Evolutionary conservation across 2,113 vertebrate genomes (phyloP).

Genomic region (Athene cunicularia): DNA sequence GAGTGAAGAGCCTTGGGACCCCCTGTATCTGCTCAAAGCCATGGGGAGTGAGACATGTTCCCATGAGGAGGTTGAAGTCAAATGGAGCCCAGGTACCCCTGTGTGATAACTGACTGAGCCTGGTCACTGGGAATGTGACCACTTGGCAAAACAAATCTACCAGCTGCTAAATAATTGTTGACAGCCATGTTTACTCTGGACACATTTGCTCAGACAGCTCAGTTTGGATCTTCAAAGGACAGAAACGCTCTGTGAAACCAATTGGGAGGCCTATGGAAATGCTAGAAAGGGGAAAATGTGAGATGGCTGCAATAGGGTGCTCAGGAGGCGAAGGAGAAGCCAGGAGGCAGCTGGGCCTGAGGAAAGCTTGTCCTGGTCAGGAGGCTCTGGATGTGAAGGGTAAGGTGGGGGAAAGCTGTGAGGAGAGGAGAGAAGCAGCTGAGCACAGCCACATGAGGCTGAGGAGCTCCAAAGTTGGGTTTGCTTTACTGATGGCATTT

Average conservation of each 20-base stretch:
- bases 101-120: not conserved
- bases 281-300: not conserved
- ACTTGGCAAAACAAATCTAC: not conserved
- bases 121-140: not conserved
- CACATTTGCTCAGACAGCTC: not conserved
- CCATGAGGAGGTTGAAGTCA: not conserved
- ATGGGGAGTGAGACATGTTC: rapidly evolving
- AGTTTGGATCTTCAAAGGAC: not conserved
- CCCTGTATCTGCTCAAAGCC: not conserved
- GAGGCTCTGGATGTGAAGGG: not conserved
- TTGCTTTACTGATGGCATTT: not conserved
- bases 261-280: not conserved
- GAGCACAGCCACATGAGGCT: not conserved
- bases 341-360: not conserved
- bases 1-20: not conserved
- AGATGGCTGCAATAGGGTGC: not conserved
- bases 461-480: not conserved
- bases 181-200: not conserved
- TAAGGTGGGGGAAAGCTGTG: not conserved
- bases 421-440: not conserved
- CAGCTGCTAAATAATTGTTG: not conserved
- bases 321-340: not conserved
- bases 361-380: not conserved
- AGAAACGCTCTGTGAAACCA: not conserved
- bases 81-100: not conserved